Evolutionary conservation across 2,113 vertebrate genomes (phyloP).

Genomic region (Pantherophis guttatus): DNA sequence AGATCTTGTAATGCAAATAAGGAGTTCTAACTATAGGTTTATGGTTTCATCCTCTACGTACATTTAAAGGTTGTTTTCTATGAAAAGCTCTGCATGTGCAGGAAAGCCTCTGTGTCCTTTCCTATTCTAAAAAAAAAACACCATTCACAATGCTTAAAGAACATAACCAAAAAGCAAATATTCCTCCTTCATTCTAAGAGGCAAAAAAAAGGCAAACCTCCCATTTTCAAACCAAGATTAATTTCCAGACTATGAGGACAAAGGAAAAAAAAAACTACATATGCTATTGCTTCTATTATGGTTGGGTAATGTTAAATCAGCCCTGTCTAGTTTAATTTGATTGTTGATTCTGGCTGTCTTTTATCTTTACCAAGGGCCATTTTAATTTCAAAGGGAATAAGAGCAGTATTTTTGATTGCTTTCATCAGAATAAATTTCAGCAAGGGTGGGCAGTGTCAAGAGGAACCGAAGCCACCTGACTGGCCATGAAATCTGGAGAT

Average conservation of each 20-base stretch:
- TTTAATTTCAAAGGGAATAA: constrained; percentile 9
- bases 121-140: background rate
- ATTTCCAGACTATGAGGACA: fast-evolving
- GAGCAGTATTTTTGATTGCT: constrained; percentile 5
- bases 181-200: background rate
- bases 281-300: constrained; percentile 19
- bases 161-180: background rate
- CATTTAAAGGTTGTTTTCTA: background rate
- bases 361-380: constrained; percentile 8
- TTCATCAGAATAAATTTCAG: constrained; percentile 16
- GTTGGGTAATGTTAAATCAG: constrained; percentile 27
- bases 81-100: background rate
- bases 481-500: no score
- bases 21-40: background rate
- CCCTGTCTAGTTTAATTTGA: constrained; percentile 36
- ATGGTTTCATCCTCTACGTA: background rate
- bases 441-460: background rate
- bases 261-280: background rate
- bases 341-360: constrained; percentile 8
- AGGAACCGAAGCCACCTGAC: background rate
- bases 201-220: background rate
- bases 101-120: background rate
- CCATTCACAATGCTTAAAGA: background rate
- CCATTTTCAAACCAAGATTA: background rate
- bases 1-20: background rate